Conservation (phyloP, 2,113 vertebrate genomes). For the Xyrauchen texanus region DNA sequence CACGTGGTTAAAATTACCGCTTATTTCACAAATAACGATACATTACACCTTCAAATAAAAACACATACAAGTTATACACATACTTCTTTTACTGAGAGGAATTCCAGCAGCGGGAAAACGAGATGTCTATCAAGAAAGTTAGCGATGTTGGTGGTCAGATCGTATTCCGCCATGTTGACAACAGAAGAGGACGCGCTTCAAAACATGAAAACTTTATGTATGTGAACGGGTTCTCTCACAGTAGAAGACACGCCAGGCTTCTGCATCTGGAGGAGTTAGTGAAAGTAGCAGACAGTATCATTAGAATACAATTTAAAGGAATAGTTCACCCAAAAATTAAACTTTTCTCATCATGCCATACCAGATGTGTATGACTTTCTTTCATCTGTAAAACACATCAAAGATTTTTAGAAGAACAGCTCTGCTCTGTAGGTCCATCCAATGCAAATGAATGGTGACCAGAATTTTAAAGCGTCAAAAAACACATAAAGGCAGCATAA, state of each 20-base stretch:
- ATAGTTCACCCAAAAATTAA: too few species aligned
- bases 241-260: too few species aligned
- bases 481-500: too few species aligned
- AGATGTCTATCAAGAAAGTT: conserved; percentile 94
- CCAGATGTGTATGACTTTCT: too few species aligned
- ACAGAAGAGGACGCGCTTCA: conserved; percentile 47
- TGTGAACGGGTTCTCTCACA: not conserved
- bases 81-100: conserved; percentile 95
- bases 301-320: not conserved
- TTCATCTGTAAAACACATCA: too few species aligned
- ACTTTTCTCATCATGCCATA: too few species aligned
- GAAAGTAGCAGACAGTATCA: too few species aligned
- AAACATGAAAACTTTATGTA: conserved; percentile 51
- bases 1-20: conserved; percentile 14
- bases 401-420: too few species aligned
- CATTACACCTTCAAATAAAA: not conserved
- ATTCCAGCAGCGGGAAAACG: conserved; percentile 93
- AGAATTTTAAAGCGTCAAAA: too few species aligned
- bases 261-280: not conserved
- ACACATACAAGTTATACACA: not conserved
- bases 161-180: conserved; percentile 94
- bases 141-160: conserved; percentile 90
- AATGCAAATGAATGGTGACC: too few species aligned
- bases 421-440: too few species aligned
- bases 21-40: not conserved